Evolutionary conservation across 2,888 invertebrate genomes (phyloP), one percentile per base, ranked within the genome.

Genomic region (Yponomeuta evonymella): DNA sequence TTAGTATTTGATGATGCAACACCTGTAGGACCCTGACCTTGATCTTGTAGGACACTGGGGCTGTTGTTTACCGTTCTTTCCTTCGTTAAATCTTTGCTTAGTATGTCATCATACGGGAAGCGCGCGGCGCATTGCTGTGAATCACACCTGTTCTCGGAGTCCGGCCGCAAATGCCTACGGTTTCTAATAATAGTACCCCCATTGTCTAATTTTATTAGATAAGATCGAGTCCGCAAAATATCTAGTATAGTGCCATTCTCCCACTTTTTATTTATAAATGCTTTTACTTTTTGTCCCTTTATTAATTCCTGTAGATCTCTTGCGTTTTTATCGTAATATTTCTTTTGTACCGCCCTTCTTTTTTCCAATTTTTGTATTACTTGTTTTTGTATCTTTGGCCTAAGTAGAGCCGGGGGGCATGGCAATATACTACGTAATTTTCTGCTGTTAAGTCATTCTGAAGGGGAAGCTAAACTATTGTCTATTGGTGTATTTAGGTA

Each of bases 401-500:
- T 48, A 12, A 69, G 51, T 23, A 69, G 58, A 2, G 12, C 43
- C 33, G 70, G 58, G 33, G 36, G 15, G 33, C 65, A 64, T 1
- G 71, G 72, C 11, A 71, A 36, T 8, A 72, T 68, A 30, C 71
- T 70, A n/a, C 72, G 69, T 48, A 71, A 65, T 48, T 72, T 71
- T 30, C 71, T 66, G 48, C 65, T 71, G 51, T 71, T 69, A 11
- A 71, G 36, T 10, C 70, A 30, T 65, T 72, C 70, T n/a, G 70
- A 48, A 12, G 69, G 70, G 36, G 72, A 72, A 29, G 71, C 71
- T 36, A 72, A 48, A 1, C 33, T 48, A 58, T 64, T 70, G 29
- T 63, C 69, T 23, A 72, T 43, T 6, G 71, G 71, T 5, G 70
- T 73, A n/a, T 71, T 73, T 65, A 67, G 64, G 64, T 71, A 71